These are phyloP conservation scores for Petromus typicus DNA, from an alignment of 2,113 vertebrate species.

Conservation along the genomic window DNA sequence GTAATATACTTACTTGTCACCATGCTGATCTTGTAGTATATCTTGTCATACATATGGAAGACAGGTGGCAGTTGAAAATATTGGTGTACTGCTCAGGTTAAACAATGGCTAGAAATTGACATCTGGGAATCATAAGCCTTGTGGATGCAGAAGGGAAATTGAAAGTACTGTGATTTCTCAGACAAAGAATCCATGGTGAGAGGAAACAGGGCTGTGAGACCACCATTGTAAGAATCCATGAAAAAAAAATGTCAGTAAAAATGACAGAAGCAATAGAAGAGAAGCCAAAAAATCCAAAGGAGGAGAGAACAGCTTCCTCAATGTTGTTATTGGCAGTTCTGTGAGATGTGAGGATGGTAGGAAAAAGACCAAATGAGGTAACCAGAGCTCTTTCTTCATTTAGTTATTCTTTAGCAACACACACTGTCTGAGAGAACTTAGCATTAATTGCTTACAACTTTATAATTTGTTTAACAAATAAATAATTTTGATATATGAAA, in stretches of 20 bases:
- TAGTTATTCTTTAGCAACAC: neutral
- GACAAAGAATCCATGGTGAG: neutral
- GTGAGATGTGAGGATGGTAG: neutral
- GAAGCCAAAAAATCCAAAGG: neutral
- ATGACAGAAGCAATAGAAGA: neutral
- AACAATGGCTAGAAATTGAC: neutral
- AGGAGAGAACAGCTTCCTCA: neutral
- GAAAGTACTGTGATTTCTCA: neutral
- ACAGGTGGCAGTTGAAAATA: neutral
- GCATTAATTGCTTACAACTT: neutral
- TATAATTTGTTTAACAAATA: conserved; percentile 25
- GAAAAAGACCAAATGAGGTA: neutral
- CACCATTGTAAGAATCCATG: neutral
- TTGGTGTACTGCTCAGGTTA: neutral
- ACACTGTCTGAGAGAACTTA: neutral
- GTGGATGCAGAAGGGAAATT: neutral
- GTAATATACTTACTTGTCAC: neutral
- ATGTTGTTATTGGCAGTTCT: neutral
- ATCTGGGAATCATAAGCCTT: neutral
- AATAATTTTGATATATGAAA: neutral
- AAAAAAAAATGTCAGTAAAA: neutral
- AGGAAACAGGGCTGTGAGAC: neutral
- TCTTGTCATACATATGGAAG: neutral
- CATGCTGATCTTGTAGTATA: neutral
- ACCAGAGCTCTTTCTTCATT: neutral